Evolutionary conservation across 2,113 vertebrate genomes (phyloP).

Genomic region (Thryonomys swinderianus): DNA sequence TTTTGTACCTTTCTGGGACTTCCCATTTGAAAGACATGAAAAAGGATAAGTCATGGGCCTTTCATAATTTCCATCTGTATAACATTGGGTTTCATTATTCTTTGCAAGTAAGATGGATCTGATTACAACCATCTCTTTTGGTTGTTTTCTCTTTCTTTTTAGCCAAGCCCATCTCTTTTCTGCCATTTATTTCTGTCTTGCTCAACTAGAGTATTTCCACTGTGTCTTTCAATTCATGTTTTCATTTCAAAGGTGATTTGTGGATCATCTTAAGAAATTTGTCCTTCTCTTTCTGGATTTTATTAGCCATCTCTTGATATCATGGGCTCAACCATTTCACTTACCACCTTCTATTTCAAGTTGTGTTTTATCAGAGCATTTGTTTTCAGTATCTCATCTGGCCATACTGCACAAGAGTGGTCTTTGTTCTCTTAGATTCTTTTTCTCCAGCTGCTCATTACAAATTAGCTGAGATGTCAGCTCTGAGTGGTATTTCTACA

Average conservation of each 20-base stretch:
- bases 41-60: neutral
- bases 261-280: constrained; percentile 16
- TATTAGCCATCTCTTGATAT: constrained; percentile 50
- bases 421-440: constrained; percentile 47
- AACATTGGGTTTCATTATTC: neutral
- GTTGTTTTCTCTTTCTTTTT: neutral
- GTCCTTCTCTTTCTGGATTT: neutral
- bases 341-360: constrained; percentile 45
- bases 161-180: neutral
- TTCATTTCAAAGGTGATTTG: constrained; percentile 40
- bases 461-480: constrained; percentile 28
- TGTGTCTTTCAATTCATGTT: neutral
- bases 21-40: neutral
- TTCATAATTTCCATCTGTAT: too few relatives aligned
- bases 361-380: constrained; percentile 62
- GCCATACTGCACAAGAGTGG: neutral
- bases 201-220: neutral
- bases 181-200: neutral
- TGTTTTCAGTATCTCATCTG: constrained; percentile 62
- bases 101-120: neutral
- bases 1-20: neutral
- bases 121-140: neutral
- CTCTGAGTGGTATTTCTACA: constrained; percentile 36
- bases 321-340: constrained; percentile 36
- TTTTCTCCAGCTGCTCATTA: neutral